Base-by-base conservation (phyloP, 2,888 invertebrate genomes). In the Andrena minutula region DNA sequence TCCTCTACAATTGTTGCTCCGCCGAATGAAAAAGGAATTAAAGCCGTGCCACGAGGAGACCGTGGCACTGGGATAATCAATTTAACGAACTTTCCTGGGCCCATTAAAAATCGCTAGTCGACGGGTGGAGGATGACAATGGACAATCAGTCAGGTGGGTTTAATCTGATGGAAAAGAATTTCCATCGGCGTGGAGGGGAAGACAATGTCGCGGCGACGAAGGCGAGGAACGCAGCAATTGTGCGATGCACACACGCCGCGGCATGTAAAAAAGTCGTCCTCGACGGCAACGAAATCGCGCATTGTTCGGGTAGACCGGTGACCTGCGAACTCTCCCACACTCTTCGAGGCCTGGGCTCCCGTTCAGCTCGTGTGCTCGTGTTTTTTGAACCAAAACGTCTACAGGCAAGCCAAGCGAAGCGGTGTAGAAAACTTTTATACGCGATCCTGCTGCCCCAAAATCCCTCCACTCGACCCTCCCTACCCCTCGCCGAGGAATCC, bases 241-340 rank as follows among this genome's bases (percentile, higher is more conserved):
- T 85, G 78, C 83, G 86, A 78, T 74, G 30, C 64, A 79, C 23
- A 26, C 53, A 56, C 56, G 26, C 64, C 47, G 61, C 47, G 61
- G 58, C 82, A 81, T 72, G 85, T 83, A 79, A 83, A 90, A 88
- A 77, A 84, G 82, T 84, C 86, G 85, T 86, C 86, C 82, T 82
- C 86, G 86, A 68, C 84, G 82, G 79, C 83, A 85, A 89, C 86
- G 87, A 91, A 91, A 90, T 86, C 87, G 84, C 86, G 88, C 87
- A 92, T 92, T 92, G 92, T 92, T 92, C 90, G 87, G 56, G 88
- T 86, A 87, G 89, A 90, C 91, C 87, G 90, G 89, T 92, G 92
- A 93, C 92, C 93, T 91, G 91, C 90, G 93, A 93, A 92, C 93
- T 92, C 91, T 92, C 92, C 92, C 93, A 91, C 92, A 90, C 90